Percentiles rank a stretch among this genome's conserved stretches.
Conservation (phyloP, 2,113 vertebrate species). For the Cebidichthys violaceus region DNA sequence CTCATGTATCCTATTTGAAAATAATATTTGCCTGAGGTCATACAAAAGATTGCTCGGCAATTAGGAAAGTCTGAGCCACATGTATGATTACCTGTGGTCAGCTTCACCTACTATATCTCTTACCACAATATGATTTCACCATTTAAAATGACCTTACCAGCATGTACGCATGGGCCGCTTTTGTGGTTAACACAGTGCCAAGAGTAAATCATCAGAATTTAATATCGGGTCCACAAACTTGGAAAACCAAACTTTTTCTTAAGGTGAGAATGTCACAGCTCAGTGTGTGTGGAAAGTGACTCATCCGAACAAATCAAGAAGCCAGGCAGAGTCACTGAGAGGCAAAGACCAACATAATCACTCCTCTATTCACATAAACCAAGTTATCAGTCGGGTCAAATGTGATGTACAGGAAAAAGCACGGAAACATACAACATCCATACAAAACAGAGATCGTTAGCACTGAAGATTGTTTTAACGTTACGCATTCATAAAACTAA, state of each 20-base stretch:
- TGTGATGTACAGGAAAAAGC: too few relatives aligned
- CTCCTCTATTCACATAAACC: neutral
- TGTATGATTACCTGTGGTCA: constrained; percentile 21
- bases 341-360: neutral
- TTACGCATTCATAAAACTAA: neutral
- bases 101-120: neutral
- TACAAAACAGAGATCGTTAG: neutral
- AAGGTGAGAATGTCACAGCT: constrained; percentile 13
- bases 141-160: constrained; percentile 12
- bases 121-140: constrained; percentile 5
- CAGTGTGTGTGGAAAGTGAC: constrained; percentile 5
- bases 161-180: neutral
- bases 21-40: constrained; percentile 1
- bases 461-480: neutral
- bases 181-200: constrained; percentile 21
- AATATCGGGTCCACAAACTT: constrained; percentile 8
- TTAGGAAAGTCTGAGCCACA: constrained; percentile 25
- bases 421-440: neutral
- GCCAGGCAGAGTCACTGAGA: constrained; percentile 4
- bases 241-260: constrained; percentile 12
- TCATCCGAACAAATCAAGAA: constrained; percentile 17
- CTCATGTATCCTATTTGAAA: neutral
- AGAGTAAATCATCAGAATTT: constrained; percentile 45
- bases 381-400: neutral
- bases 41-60: neutral